Evolutionary conservation across 2,113 vertebrate species (phyloP).

Genomic region (Nibea albiflora): DNA sequence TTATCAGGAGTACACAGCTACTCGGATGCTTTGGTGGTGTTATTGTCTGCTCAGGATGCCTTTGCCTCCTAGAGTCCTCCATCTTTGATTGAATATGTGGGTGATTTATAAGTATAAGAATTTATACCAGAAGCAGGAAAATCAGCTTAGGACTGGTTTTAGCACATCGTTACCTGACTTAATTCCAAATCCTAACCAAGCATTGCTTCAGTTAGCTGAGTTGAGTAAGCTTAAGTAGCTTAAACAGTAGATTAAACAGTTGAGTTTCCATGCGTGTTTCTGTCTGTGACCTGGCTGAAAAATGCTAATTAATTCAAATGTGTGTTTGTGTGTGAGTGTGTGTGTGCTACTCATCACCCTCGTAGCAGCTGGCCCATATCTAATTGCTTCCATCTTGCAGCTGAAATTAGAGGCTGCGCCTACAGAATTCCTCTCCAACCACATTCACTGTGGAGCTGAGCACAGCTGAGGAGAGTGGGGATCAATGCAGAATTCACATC

Average conservation of each 20-base stretch:
- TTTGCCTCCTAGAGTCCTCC: too few relatives aligned
- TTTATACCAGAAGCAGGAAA: too few relatives aligned
- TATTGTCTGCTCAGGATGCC: too few relatives aligned
- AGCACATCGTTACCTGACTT: too few relatives aligned
- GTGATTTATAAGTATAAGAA: too few relatives aligned
- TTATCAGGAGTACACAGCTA: too few relatives aligned
- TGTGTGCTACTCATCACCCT: constrained; percentile 2
- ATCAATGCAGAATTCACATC: constrained; percentile 33
- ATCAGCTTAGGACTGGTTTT: too few relatives aligned
- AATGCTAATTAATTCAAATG: constrained; percentile 2
- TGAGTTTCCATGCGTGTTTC: background rate
- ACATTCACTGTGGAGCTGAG: background rate
- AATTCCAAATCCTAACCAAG: too few relatives aligned
- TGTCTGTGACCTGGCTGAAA: background rate
- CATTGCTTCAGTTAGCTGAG: too few relatives aligned
- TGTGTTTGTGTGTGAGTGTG: background rate
- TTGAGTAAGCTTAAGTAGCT: too few relatives aligned
- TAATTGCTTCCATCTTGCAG: constrained; percentile 54
- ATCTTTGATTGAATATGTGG: too few relatives aligned
- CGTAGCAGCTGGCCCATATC: constrained; percentile 20
- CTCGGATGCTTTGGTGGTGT: too few relatives aligned
- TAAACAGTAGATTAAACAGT: background rate
- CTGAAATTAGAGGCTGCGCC: constrained; percentile 31
- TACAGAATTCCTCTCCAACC: constrained; percentile 1
- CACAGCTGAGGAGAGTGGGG: background rate